Conservation (phyloP, 2,888 invertebrate species). For the Cosmorhoe ocellata region DNA sequence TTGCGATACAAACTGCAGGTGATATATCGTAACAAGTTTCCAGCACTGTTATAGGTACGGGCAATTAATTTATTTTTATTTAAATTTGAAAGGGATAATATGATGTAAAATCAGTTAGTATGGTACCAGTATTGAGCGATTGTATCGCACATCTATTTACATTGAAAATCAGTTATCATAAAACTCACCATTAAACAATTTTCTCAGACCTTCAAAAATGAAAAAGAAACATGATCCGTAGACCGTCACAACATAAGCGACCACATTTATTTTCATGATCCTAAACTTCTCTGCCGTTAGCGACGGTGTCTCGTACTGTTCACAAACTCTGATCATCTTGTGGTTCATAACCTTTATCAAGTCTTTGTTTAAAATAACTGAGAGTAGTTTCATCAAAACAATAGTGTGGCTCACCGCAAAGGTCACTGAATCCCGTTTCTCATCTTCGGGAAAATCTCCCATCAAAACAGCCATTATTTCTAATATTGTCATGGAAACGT, state of each 20-base stretch:
- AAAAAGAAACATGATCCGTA: constrained; percentile 56
- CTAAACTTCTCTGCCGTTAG: constrained; percentile 57
- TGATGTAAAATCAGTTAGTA: too few relatives aligned
- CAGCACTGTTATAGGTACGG: too few relatives aligned
- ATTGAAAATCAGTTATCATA: too few relatives aligned
- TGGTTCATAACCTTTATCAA: constrained; percentile 53
- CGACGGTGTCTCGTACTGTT: constrained; percentile 51
- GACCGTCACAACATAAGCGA: constrained; percentile 53
- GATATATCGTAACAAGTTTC: too few relatives aligned
- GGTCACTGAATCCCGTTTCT: constrained; percentile 64
- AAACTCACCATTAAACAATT: constrained; percentile 53
- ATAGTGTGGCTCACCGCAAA: constrained; percentile 68
- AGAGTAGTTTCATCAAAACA: constrained; percentile 63
- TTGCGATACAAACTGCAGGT: too few relatives aligned
- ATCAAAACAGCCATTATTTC: constrained; percentile 63
- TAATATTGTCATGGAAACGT: constrained; percentile 59
- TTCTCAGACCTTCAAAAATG: constrained; percentile 65
- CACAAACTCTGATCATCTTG: constrained; percentile 58
- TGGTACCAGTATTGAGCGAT: too few relatives aligned
- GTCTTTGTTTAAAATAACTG: constrained; percentile 54
- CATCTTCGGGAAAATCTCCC: constrained; percentile 66
- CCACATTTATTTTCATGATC: constrained; percentile 61
- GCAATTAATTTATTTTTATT: too few relatives aligned
- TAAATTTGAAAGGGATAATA: too few relatives aligned
- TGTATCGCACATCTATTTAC: too few relatives aligned